These are phyloP conservation scores for Zaprionus ornatus DNA, from an alignment of 1,140 invertebrate genomes.

Conservation along the genomic window DNA sequence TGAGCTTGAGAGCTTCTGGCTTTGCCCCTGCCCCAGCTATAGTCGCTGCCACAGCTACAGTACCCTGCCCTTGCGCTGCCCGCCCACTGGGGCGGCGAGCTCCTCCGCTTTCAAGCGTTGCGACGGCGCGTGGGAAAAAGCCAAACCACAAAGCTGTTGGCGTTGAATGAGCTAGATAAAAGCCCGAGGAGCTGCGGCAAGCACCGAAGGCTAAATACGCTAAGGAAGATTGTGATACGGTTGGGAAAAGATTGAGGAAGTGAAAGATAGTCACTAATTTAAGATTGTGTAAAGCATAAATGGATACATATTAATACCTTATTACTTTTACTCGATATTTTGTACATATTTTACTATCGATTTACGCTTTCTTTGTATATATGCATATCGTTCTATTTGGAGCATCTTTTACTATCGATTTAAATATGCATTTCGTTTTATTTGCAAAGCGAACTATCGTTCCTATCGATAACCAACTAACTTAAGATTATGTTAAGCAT, in stretches of 20 bases:
- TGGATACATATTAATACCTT: too few species aligned
- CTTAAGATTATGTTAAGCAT: too few species aligned
- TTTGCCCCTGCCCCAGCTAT: background rate
- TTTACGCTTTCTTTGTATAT: too few species aligned
- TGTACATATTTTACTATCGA: too few species aligned
- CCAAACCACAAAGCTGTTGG: slow-evolving; percentile 61
- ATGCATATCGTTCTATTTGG: too few species aligned
- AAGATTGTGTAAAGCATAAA: too few species aligned
- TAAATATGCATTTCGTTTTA: too few species aligned
- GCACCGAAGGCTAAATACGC: slow-evolving; percentile 3
- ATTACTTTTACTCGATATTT: background rate
- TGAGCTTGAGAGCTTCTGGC: slow-evolving; percentile 9
- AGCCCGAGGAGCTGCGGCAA: background rate
- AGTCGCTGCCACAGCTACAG: too few species aligned
- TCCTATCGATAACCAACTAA: too few species aligned
- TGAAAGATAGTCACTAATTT: too few species aligned
- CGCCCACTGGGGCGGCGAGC: background rate
- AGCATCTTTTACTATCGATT: too few species aligned
- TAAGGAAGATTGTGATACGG: background rate
- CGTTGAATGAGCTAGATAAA: slow-evolving; percentile 65
- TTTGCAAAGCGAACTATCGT: too few species aligned
- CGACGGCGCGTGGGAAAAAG: slow-evolving; percentile 62
- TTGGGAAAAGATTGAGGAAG: background rate
- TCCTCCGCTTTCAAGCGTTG: slow-evolving; percentile 24
- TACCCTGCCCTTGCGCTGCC: background rate